These are phyloP conservation scores for Syngnathus rostellatus DNA, from an alignment of 2,797 vertebrate species.

Conservation along the genomic window DNA sequence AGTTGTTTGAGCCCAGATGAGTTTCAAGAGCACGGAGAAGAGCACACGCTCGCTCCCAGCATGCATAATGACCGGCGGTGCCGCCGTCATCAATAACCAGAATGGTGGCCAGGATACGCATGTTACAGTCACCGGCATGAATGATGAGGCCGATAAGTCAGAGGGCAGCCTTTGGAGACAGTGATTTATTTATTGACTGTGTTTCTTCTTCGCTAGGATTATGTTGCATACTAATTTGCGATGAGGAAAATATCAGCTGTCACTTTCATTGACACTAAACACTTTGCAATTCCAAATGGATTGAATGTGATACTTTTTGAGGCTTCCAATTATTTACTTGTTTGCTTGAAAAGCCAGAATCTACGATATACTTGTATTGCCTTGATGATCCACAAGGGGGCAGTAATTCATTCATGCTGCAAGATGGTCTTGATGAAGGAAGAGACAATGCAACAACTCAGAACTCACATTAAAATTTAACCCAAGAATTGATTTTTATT, in stretches of 20 bases:
- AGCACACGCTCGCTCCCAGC: constrained; percentile 64
- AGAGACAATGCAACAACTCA: too few species aligned
- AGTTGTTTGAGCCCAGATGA: constrained; percentile 46
- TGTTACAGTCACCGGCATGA: constrained; percentile 62
- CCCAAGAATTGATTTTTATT: neutral
- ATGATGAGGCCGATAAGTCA: constrained; percentile 49
- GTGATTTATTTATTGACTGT: neutral
- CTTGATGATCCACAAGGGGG: too few species aligned
- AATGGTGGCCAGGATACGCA: constrained; percentile 65
- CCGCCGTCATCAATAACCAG: constrained; percentile 71
- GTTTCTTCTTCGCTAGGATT: neutral
- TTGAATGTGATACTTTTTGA: too few species aligned
- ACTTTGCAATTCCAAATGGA: too few species aligned
- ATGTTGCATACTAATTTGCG: neutral
- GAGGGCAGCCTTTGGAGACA: constrained; percentile 30
- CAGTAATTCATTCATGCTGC: too few species aligned
- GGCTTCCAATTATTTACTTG: too few species aligned
- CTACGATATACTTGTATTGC: too few species aligned
- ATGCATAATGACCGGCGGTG: constrained; percentile 66
- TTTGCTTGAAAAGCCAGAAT: too few species aligned
- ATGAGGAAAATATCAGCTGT: neutral
- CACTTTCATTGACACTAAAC: neutral
- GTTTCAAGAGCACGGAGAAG: constrained; percentile 51
- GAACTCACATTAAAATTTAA: too few species aligned
- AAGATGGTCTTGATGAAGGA: too few species aligned